Conservation (phyloP, 2,113 vertebrate genomes). For the Rhineura floridana region DNA sequence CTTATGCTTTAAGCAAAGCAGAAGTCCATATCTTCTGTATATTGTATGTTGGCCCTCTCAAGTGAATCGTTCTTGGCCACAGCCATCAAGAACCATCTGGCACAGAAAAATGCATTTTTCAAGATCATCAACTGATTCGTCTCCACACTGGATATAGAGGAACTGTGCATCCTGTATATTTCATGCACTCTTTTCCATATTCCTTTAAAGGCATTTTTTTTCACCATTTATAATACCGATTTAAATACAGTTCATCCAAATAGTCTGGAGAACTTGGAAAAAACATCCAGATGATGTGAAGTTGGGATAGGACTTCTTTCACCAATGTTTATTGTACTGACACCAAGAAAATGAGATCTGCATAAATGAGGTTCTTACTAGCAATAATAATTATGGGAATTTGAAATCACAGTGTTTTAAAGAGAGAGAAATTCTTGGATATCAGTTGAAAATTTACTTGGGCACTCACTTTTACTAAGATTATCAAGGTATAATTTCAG, state of each 20-base stretch:
- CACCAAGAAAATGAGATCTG: background rate
- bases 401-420: background rate
- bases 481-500: background rate
- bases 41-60: background rate
- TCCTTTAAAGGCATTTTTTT: background rate
- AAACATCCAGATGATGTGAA: background rate
- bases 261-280: background rate
- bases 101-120: background rate
- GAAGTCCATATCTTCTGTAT: background rate
- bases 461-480: background rate
- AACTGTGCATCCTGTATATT: background rate
- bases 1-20: background rate
- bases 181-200: background rate
- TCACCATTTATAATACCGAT: background rate
- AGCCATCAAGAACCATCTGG: background rate
- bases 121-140: background rate
- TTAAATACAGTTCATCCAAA: background rate
- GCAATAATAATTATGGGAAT: background rate
- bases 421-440: background rate
- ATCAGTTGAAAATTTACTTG: background rate
- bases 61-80: background rate
- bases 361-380: background rate
- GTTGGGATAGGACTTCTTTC: background rate
- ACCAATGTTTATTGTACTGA: background rate
- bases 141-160: background rate